Percentiles rank a stretch among this genome's conserved stretches.
Conservation (phyloP, 2,113 vertebrate genomes). For the Limnothrissa miodon region DNA sequence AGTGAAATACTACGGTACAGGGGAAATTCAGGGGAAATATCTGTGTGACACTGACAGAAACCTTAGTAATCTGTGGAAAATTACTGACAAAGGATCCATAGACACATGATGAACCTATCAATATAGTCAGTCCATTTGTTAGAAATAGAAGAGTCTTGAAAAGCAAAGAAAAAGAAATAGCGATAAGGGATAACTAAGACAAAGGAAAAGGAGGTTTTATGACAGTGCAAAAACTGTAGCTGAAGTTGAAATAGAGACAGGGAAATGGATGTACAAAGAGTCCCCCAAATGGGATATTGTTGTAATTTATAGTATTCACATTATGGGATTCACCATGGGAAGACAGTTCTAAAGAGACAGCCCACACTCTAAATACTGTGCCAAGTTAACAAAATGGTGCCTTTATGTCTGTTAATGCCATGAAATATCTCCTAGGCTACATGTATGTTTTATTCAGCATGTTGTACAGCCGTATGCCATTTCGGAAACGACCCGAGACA, state of each 20-base stretch:
- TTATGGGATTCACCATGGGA: too few species aligned
- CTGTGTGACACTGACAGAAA: not conserved
- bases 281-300: not conserved
- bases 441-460: too few species aligned
- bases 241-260: not conserved
- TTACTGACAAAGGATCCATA: not conserved
- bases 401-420: too few species aligned
- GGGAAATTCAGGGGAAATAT: not conserved
- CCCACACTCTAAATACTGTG: too few species aligned
- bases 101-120: slow-evolving; percentile 5
- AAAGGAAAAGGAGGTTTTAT: not conserved
- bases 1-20: not conserved
- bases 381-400: too few species aligned
- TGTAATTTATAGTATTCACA: too few species aligned
- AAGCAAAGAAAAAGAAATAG: not conserved
- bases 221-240: not conserved
- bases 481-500: too few species aligned
- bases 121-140: not conserved
- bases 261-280: not conserved
- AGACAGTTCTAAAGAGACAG: too few species aligned
- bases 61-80: not conserved
- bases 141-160: not conserved
- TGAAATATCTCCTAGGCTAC: too few species aligned
- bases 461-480: too few species aligned
- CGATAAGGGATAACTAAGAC: not conserved